Percentiles rank a stretch among this genome's conserved stretches.
Evolutionary conservation across 1,140 invertebrate genomes (phyloP).

Genomic region (Listronotus bonariensis): DNA sequence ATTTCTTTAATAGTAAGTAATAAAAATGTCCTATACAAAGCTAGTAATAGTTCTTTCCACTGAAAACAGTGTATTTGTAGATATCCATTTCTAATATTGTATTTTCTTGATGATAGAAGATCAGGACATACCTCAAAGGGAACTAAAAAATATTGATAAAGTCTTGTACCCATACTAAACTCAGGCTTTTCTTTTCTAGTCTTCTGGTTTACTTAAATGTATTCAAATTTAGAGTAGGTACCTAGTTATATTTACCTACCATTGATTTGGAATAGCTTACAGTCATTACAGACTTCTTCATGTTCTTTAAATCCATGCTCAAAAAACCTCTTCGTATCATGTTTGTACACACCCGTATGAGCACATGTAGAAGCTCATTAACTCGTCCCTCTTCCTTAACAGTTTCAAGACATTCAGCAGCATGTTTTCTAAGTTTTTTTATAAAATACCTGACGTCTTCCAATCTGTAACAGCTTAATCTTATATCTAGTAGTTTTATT

Average conservation of each 20-base stretch:
- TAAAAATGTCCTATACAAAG: conserved; percentile 60
- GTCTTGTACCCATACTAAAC: too few species aligned
- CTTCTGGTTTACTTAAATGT: too few species aligned
- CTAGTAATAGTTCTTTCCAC: conserved; percentile 60
- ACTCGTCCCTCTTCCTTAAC: conserved; percentile 15
- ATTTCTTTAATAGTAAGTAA: conserved; percentile 53
- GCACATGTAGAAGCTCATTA: conserved; percentile 44
- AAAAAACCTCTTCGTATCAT: conserved; percentile 23
- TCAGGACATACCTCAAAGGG: conserved; percentile 60
- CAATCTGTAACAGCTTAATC: conserved; percentile 41
- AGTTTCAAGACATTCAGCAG: conserved; percentile 46
- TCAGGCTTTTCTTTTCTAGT: too few species aligned
- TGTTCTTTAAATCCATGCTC: conserved; percentile 24
- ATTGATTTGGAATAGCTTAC: conserved; percentile 9
- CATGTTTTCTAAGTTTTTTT: conserved; percentile 54
- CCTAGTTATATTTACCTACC: too few species aligned
- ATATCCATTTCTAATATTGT: conserved; percentile 59
- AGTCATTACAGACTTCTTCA: conserved; percentile 1
- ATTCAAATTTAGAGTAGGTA: too few species aligned
- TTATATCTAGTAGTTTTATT: not conserved
- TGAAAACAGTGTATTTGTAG: conserved; percentile 61
- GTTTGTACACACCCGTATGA: conserved; percentile 44
- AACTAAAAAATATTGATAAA: conserved; percentile 52
- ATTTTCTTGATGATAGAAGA: conserved; percentile 58
- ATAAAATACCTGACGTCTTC: conserved; percentile 54